A percentile compares a stretch with the other conserved stretches of the same genome.
phyloP scores from a whole-genome alignment of 2,888 invertebrate genomes.

The Apantesis nais region DNA sequence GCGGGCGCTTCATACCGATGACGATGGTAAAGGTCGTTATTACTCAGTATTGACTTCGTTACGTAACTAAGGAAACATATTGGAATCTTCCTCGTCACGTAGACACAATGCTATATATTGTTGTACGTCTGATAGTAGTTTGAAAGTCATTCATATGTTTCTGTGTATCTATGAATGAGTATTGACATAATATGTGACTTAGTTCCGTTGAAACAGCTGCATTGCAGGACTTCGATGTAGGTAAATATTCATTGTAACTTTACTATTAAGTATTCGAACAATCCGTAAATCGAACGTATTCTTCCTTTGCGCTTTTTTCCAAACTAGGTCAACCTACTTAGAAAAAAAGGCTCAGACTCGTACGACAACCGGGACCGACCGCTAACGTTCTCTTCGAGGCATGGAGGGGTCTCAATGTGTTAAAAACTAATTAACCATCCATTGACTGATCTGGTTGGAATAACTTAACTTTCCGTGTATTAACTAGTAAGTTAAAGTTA shows the following conservation, averaged over 20 bases:
- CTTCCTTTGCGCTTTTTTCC: no score
- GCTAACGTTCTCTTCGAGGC: no score
- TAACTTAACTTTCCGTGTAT: no score
- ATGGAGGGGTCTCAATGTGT: no score
- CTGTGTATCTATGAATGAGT: conserved; percentile 7
- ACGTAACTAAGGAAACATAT: conserved; percentile 35
- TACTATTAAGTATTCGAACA: no score
- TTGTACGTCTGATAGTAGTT: not conserved
- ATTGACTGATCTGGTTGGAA: no score
- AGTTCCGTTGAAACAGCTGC: not conserved
- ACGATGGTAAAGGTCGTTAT: conserved; percentile 23
- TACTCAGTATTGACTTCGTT: conserved; percentile 37
- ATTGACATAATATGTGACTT: conserved; percentile 7
- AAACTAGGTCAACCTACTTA: no score
- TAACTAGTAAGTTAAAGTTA: no score
- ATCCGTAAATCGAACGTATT: no score
- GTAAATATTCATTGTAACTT: not conserved
- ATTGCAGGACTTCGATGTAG: not conserved
- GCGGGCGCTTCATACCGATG: conserved; percentile 23
- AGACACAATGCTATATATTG: conserved; percentile 16
- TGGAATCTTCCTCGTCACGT: conserved; percentile 9
- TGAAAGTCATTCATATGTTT: conserved; percentile 16
- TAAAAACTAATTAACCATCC: no score
- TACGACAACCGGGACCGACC: no score
- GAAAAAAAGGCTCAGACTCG: no score